Evolutionary conservation across 2,797 vertebrate species (phyloP).

Genomic region (Molossus molossus): DNA sequence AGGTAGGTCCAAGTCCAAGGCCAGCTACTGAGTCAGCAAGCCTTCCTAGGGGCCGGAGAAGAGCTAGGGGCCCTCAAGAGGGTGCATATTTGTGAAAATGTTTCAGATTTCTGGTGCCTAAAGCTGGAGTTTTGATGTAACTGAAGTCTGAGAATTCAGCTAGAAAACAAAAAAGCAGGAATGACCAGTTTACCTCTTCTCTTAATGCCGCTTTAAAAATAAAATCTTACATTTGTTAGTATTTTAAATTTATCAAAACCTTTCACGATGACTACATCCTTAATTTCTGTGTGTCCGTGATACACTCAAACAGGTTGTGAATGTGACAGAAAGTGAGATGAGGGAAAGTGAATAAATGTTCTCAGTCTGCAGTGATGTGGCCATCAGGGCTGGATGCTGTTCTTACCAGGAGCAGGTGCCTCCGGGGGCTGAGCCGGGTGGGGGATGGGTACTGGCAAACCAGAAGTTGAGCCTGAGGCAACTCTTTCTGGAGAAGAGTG

Average conservation of each 20-base stretch:
- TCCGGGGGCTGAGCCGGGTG: neutral
- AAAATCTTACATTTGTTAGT: neutral
- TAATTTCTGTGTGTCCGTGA: neutral
- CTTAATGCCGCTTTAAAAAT: slow-evolving; percentile 25
- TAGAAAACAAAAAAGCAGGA: neutral
- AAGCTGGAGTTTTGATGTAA: slow-evolving; percentile 46
- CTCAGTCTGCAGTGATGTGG: neutral
- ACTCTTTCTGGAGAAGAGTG: neutral
- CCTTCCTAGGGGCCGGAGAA: neutral
- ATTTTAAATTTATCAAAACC: slow-evolving; percentile 17
- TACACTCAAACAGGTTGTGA: neutral
- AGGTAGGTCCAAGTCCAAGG: neutral
- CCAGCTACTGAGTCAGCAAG: neutral
- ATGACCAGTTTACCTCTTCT: neutral
- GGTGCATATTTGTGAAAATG: neutral
- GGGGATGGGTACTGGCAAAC: neutral
- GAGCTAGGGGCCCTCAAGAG: too few species aligned
- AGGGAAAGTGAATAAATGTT: neutral
- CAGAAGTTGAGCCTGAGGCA: neutral
- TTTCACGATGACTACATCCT: neutral
- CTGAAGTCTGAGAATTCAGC: neutral
- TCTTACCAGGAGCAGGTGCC: neutral
- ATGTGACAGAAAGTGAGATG: neutral
- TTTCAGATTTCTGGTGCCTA: neutral
- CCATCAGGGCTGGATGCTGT: neutral